Conservation (phyloP, 2,797 vertebrate species). For the Anguilla megastoma region DNA sequence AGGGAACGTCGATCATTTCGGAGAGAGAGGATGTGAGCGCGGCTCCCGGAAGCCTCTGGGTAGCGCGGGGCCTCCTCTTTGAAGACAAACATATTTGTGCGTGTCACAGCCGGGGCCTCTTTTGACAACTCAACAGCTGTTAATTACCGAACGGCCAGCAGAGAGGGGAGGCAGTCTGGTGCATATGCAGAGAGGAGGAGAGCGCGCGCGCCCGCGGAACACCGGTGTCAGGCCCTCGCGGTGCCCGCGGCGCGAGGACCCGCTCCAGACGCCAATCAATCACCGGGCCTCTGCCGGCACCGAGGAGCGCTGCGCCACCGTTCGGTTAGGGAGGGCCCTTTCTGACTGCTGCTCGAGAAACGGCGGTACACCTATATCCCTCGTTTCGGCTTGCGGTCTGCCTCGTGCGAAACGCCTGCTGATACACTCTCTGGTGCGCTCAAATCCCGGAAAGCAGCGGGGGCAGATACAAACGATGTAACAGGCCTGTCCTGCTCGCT, state of each 20-base stretch:
- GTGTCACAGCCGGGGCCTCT: slow-evolving; percentile 73
- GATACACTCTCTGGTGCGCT: not conserved
- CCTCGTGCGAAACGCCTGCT: not conserved
- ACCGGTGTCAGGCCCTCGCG: slow-evolving; percentile 75
- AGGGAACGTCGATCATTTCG: slow-evolving; percentile 74
- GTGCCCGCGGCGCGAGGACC: slow-evolving; percentile 69
- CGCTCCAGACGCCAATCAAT: slow-evolving; percentile 79
- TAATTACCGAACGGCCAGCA: slow-evolving; percentile 81
- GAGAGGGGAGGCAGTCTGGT: slow-evolving; percentile 77
- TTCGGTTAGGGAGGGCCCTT: not conserved
- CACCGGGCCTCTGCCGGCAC: slow-evolving; percentile 60
- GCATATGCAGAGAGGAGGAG: slow-evolving; percentile 77
- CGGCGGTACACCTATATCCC: no score
- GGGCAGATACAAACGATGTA: not conserved
- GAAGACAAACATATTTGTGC: slow-evolving; percentile 77
- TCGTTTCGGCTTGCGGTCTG: not conserved
- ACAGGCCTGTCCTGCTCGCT: not conserved
- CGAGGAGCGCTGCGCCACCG: slow-evolving; percentile 5
- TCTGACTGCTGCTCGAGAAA: not conserved
- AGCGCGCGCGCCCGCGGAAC: slow-evolving; percentile 65
- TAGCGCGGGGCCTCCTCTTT: slow-evolving; percentile 67
- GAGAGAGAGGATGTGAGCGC: slow-evolving; percentile 66
- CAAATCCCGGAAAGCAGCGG: not conserved
- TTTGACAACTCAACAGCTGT: slow-evolving; percentile 85
- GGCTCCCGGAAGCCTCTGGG: slow-evolving; percentile 72